Percentiles rank a stretch among this genome's conserved stretches.
Evolutionary conservation across 2,888 invertebrate genomes (phyloP).

Genomic region (Zeuzera pyrina): DNA sequence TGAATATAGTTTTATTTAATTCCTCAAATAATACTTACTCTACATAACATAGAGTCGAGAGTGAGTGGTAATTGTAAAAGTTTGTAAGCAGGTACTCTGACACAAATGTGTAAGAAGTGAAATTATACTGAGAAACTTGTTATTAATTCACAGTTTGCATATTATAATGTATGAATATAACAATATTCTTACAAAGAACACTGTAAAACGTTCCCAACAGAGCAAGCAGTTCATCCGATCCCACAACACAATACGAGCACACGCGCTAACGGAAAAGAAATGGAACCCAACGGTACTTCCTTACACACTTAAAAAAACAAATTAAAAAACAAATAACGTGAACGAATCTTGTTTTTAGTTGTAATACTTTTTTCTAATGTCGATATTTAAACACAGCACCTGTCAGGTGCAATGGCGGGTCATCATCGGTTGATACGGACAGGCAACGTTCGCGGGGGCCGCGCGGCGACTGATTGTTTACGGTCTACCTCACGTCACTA

Average conservation of each 20-base stretch:
- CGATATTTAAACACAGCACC: conserved; percentile 33
- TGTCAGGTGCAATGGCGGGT: conserved; percentile 30
- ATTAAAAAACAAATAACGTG: conserved; percentile 32
- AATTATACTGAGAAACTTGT: too few relatives aligned
- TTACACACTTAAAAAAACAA: conserved; percentile 10
- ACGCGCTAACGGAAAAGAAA: conserved; percentile 38
- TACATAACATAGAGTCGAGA: too few relatives aligned
- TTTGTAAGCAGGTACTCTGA: too few relatives aligned
- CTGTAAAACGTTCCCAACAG: conserved; percentile 26
- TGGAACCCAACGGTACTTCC: conserved; percentile 32
- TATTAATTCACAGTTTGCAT: too few relatives aligned
- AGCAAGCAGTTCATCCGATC: conserved; percentile 34
- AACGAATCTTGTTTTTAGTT: conserved; percentile 41
- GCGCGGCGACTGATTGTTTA: conserved; percentile 66
- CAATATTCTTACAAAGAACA: too few relatives aligned
- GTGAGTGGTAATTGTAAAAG: too few relatives aligned
- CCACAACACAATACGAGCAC: conserved; percentile 47
- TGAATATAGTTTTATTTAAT: too few relatives aligned
- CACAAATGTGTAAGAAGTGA: too few relatives aligned
- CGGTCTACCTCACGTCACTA: conserved; percentile 39
- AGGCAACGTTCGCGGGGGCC: conserved; percentile 49
- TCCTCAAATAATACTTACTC: too few relatives aligned
- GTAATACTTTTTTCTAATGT: conserved; percentile 26
- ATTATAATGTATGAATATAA: too few relatives aligned
- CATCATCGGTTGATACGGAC: conserved; percentile 23